Conservation (phyloP, 2,113 vertebrate species). For the Aptenodytes forsteri region DNA sequence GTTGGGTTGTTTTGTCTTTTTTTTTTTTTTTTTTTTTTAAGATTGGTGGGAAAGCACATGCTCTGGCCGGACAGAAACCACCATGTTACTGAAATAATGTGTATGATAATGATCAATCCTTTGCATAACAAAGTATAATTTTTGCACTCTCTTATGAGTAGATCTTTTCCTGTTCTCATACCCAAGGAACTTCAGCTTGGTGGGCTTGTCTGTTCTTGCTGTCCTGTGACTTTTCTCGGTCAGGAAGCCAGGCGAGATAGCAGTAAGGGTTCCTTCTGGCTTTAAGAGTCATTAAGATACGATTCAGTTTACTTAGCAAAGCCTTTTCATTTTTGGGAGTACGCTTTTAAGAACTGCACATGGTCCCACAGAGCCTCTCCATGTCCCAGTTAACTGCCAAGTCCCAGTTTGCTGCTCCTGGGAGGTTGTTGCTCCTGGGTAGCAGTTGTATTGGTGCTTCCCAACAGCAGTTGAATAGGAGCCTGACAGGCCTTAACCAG, state of each 20-base stretch:
- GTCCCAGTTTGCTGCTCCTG: neutral
- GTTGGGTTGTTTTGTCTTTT: neutral
- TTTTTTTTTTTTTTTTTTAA: neutral
- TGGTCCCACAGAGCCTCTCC: neutral
- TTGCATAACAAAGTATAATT: neutral
- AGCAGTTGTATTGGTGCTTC: neutral
- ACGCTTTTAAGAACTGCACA: neutral
- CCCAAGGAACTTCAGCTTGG: neutral
- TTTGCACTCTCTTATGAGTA: neutral
- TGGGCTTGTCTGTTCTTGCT: neutral
- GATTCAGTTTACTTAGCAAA: neutral
- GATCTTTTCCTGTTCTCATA: neutral
- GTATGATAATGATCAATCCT: neutral
- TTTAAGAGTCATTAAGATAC: neutral
- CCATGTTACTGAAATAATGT: neutral
- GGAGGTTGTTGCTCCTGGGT: neutral
- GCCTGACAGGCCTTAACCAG: neutral
- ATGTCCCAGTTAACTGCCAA: neutral
- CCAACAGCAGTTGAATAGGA: neutral
- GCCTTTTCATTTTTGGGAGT: neutral
- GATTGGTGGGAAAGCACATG: neutral
- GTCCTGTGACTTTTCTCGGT: neutral
- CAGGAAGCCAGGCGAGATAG: neutral
- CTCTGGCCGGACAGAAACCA: neutral
- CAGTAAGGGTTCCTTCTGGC: neutral